Conservation (phyloP, 2,797 vertebrate genomes). For the Tauraco hartlaubi region DNA sequence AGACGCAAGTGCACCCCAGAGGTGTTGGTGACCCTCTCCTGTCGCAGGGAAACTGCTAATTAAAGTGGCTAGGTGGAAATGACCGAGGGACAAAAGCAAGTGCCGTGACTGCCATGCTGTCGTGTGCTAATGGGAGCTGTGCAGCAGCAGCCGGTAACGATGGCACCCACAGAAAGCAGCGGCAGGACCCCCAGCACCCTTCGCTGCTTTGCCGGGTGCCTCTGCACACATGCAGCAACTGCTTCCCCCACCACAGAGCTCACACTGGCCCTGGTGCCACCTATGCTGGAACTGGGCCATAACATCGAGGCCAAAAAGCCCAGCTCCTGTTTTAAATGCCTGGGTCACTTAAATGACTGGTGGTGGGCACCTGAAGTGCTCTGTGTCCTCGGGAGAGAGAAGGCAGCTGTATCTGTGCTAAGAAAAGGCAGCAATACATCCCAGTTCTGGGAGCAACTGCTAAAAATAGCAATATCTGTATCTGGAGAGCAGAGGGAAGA, state of each 20-base stretch:
- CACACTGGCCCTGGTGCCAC: fast-evolving
- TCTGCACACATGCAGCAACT: neutral
- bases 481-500: neutral
- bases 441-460: neutral
- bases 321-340: neutral
- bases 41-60: neutral
- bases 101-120: neutral
- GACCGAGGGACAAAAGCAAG: neutral
- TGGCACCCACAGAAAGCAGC: neutral
- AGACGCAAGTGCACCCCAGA: neutral
- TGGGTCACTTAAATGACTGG: neutral
- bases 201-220: neutral
- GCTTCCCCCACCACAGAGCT: neutral
- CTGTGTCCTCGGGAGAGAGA: neutral
- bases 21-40: neutral
- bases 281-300: neutral
- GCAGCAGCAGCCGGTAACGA: neutral
- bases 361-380: neutral
- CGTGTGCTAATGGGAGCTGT: neutral
- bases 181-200: neutral
- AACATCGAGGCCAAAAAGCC: neutral
- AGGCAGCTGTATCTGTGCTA: neutral
- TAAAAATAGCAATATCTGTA: neutral
- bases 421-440: neutral
- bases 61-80: neutral